Evolutionary conservation across 1,140 invertebrate species (phyloP).

Genomic region (Microvelia longipes): DNA sequence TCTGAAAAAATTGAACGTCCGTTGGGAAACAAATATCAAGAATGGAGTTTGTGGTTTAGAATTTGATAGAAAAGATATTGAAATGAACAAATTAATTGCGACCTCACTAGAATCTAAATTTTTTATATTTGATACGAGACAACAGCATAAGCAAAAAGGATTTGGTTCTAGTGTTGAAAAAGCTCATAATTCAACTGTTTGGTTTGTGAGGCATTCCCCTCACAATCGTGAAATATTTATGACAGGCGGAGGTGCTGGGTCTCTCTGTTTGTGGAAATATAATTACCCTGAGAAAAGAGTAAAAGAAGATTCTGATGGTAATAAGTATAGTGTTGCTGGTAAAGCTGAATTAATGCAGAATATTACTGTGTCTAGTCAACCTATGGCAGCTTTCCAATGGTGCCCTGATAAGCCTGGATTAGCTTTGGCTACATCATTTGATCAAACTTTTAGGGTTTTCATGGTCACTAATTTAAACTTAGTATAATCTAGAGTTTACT

Average conservation of each 20-base stretch:
- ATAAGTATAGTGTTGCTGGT: conserved; percentile 56
- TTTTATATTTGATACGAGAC: conserved; percentile 75
- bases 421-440: conserved; percentile 75
- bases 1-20: conserved; percentile 61
- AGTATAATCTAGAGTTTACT: no score
- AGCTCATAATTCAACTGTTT: conserved; percentile 68
- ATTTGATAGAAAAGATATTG: conserved; percentile 86
- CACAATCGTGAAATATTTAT: conserved; percentile 90
- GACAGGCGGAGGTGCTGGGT: conserved; percentile 75
- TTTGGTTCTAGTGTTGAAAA: conserved; percentile 64
- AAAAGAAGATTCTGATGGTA: conserved; percentile 49
- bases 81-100: conserved; percentile 87
- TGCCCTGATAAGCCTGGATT: conserved; percentile 76
- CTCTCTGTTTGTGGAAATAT: conserved; percentile 84
- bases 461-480: conserved; percentile 80
- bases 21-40: conserved; percentile 84
- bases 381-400: conserved; percentile 81
- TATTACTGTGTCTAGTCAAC: conserved; percentile 66
- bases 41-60: conserved; percentile 84
- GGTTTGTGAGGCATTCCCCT: conserved; percentile 72
- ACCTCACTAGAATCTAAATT: conserved; percentile 88
- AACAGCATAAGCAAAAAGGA: conserved; percentile 73
- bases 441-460: conserved; percentile 76
- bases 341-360: conserved; percentile 61
- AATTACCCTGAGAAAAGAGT: conserved; percentile 65